Evolutionary conservation across 2,888 invertebrate species (phyloP), one percentile per base, ranked within the genome.

Genomic region (Taphrorychus bicolor): DNA sequence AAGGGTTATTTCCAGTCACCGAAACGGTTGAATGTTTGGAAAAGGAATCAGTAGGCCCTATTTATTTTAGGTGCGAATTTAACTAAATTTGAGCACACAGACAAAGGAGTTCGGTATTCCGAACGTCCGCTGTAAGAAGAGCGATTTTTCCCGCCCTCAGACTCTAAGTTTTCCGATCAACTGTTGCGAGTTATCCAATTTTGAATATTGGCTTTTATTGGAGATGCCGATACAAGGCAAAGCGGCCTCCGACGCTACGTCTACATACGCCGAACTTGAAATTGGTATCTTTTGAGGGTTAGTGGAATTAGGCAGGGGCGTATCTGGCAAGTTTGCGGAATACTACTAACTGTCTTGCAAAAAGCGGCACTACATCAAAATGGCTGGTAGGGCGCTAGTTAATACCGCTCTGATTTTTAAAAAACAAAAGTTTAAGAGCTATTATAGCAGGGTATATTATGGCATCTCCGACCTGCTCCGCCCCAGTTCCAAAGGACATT

Each of bases 101-200:
- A n/a, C n/a, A n/a, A n/a, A n/a, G n/a, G n/a, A n/a, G n/a, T n/a
- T n/a, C n/a, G n/a, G n/a, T n/a, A n/a, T n/a, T n/a, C n/a, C n/a
- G n/a, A n/a, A n/a, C n/a, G 7, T 1, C 18, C 1, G 45, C 7
- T 45, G 7, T 3, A 16, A 7, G 14, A 45, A 45, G 11, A 14
- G 14, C 18, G 14, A 45, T n/a, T 45, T 4, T 21, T 9, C 19
- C 22, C 18, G 52, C 11, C 32, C 11, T 11, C 1, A 32, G 32
- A 32, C 7, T 32, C 11, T 32, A 76, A 76, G 74, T 76, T 77
- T 77, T 76, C 75, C 75, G 73, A 78, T 78, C 76, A 74, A 76
- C 76, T 75, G 76, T 76, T 76, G 76, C 76, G 72, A 77, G 76
- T 77, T 77, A 78, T 77, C 77, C 77, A 78, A 78, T 78, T 78